A percentile compares a stretch with the other conserved stretches of the same genome.
These are phyloP conservation scores for Elephas maximus DNA, from an alignment of 2,113 vertebrate genomes.

Conservation along the genomic window DNA sequence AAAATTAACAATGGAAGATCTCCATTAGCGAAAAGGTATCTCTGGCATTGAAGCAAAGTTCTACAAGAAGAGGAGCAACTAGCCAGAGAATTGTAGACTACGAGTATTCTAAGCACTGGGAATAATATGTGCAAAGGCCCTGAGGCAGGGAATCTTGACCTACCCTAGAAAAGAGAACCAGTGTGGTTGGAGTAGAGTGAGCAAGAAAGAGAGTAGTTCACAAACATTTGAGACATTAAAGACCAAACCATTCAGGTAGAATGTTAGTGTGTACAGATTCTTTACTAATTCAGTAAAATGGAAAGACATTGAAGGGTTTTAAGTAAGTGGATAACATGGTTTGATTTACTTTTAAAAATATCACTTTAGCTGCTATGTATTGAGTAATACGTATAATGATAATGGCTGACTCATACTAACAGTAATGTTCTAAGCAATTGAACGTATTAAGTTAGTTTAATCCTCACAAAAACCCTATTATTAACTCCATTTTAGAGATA, in stretches of 20 bases:
- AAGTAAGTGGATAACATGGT: neutral
- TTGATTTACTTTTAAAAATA: constrained; percentile 47
- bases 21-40: neutral
- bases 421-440: constrained; percentile 19
- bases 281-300: constrained; percentile 18
- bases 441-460: constrained; percentile 28
- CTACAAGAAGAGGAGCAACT: neutral
- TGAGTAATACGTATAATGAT: neutral
- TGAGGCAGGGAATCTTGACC: neutral
- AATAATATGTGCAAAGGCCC: neutral
- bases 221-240: neutral
- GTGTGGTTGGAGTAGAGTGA: neutral
- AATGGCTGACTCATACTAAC: neutral
- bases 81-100: neutral
- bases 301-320: neutral
- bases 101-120: neutral
- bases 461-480: constrained; percentile 7
- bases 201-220: neutral
- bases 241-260: neutral
- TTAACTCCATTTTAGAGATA: constrained; percentile 40
- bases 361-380: neutral
- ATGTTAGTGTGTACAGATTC: neutral
- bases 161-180: neutral
- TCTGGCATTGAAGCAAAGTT: neutral
- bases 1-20: neutral